Percentiles rank a stretch among this genome's conserved stretches.
These are phyloP conservation scores for Frankliniella intonsa DNA, from an alignment of 2,888 invertebrate species.

Conservation along the genomic window DNA sequence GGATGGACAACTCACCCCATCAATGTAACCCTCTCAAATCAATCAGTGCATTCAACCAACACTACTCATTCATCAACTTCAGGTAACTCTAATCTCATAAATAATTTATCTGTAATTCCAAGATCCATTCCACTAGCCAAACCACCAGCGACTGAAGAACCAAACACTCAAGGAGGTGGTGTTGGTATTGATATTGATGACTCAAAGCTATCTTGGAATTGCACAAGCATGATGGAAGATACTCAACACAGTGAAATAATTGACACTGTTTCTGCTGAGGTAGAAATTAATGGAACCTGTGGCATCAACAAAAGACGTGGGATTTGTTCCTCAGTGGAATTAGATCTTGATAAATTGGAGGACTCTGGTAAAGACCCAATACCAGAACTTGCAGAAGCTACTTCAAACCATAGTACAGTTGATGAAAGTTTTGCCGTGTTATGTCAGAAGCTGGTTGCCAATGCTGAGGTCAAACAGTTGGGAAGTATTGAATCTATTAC, in stretches of 20 bases:
- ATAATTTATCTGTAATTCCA: background rate
- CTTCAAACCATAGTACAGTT: background rate
- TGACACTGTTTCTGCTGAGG: background rate
- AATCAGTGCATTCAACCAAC: background rate
- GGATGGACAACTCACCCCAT: background rate
- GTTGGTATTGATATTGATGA: slow-evolving; percentile 34
- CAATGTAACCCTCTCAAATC: background rate
- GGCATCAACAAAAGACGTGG: slow-evolving; percentile 50
- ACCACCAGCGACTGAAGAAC: slow-evolving; percentile 28
- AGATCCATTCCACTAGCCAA: background rate
- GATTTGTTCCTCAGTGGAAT: slow-evolving; percentile 52
- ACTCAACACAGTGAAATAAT: slow-evolving; percentile 10
- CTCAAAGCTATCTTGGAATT: slow-evolving; percentile 7
- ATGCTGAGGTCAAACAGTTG: slow-evolving; percentile 25
- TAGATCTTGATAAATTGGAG: slow-evolving; percentile 44
- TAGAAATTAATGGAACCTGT: background rate
- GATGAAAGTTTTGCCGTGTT: background rate
- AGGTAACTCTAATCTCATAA: background rate
- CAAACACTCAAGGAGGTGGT: slow-evolving; percentile 30
- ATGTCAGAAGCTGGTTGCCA: slow-evolving; percentile 9
- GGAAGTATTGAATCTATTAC: background rate
- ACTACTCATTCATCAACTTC: background rate
- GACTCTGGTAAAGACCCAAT: background rate
- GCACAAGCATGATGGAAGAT: slow-evolving; percentile 29
- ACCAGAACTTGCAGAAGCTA: background rate